Conservation (phyloP, 1,140 invertebrate species). For the Pseudachorutes palmiensis region DNA sequence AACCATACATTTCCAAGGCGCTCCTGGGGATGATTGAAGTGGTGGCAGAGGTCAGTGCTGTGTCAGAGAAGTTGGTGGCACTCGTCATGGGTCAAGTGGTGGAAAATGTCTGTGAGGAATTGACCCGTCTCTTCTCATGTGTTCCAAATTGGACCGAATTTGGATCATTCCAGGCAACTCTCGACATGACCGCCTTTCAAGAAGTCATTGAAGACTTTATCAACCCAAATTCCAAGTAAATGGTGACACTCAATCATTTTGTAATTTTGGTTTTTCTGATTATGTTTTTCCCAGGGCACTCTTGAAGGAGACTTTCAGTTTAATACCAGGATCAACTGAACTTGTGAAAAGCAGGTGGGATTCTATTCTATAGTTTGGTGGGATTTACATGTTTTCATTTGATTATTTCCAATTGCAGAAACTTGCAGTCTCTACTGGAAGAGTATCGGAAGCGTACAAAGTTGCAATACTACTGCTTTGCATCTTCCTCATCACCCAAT, state of each 20-base stretch:
- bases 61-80: constrained; percentile 66
- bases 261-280: neutral
- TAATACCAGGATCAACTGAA: constrained; percentile 28
- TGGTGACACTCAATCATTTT: neutral
- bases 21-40: constrained; percentile 75
- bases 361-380: neutral
- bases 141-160: constrained; percentile 58
- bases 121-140: constrained; percentile 74
- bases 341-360: constrained; percentile 23
- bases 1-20: constrained; percentile 86
- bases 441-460: constrained; percentile 26
- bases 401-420: constrained; percentile 16
- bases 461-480: constrained; percentile 25
- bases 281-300: constrained; percentile 17
- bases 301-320: constrained; percentile 29
- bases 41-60: constrained; percentile 43
- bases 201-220: constrained; percentile 49
- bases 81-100: constrained; percentile 75
- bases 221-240: constrained; percentile 51
- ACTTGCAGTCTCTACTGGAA: constrained; percentile 27
- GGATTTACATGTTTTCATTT: neutral
- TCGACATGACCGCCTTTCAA: constrained; percentile 54
- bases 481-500: neutral
- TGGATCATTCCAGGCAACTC: constrained; percentile 59
- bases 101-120: constrained; percentile 82